These are phyloP conservation scores for Gymnoscopelus braueri DNA, from an alignment of 2,797 vertebrate genomes.

Conservation along the genomic window DNA sequence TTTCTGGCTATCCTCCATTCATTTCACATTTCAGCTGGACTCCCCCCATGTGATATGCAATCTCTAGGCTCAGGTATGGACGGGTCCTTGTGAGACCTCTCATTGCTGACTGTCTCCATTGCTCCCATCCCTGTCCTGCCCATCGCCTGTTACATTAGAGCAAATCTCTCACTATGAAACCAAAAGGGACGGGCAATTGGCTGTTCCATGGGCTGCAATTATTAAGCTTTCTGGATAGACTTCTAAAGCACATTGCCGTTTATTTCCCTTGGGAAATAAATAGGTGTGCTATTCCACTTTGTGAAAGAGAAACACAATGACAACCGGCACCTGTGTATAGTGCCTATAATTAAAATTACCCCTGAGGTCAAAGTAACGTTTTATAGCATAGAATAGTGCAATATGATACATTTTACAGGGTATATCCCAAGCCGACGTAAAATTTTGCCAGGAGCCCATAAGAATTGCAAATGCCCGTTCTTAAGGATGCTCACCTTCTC, in stretches of 20 bases:
- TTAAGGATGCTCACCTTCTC: slow-evolving; percentile 24
- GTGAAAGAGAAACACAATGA: slow-evolving; percentile 1
- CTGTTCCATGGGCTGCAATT: slow-evolving; percentile 63
- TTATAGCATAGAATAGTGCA: no score
- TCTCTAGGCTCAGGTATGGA: slow-evolving; percentile 95
- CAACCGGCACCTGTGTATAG: not conserved
- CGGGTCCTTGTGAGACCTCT: slow-evolving; percentile 45
- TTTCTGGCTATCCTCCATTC: slow-evolving; percentile 76
- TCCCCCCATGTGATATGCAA: slow-evolving; percentile 94
- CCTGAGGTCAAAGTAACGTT: no score
- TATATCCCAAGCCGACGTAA: not conserved
- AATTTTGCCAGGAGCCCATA: slow-evolving; percentile 44
- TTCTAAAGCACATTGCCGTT: slow-evolving; percentile 46
- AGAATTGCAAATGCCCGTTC: slow-evolving; percentile 42
- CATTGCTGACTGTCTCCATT: slow-evolving; percentile 47
- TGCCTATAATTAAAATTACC: no score
- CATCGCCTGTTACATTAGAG: slow-evolving; percentile 50
- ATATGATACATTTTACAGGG: not conserved
- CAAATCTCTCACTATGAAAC: slow-evolving; percentile 36
- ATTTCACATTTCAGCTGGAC: slow-evolving; percentile 84
- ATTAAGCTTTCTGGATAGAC: slow-evolving; percentile 36
- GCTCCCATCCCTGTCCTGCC: slow-evolving; percentile 14
- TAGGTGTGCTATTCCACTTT: slow-evolving; percentile 49
- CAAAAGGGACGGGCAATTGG: slow-evolving; percentile 57
- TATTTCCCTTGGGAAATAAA: slow-evolving; percentile 70